Evolutionary conservation across 2,113 vertebrate genomes (phyloP).

Genomic region (Apistogramma diplotaenia): DNA sequence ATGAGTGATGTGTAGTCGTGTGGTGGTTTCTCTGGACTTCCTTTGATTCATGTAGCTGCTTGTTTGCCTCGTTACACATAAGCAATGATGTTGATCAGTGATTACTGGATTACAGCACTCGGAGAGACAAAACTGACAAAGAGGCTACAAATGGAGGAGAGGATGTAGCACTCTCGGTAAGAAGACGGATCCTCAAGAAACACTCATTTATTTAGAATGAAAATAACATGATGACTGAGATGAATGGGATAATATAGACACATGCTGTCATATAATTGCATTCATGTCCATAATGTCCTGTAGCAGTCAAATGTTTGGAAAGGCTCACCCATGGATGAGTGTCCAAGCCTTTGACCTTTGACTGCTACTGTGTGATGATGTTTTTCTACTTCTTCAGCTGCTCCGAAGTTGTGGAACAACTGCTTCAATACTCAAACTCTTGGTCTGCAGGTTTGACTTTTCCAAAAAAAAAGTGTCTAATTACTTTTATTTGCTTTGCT

Average conservation of each 20-base stretch:
- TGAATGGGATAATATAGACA: not conserved
- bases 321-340: too few relatives aligned
- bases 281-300: not conserved
- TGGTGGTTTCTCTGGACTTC: not conserved
- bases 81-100: constrained; percentile 25
- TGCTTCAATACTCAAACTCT: not conserved
- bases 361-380: not conserved
- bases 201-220: not conserved
- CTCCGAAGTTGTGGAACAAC: not conserved
- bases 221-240: accelerated
- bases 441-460: not conserved
- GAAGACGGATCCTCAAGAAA: constrained; percentile 2
- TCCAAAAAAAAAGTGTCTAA: not conserved
- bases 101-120: constrained; percentile 67
- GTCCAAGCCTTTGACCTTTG: too few relatives aligned
- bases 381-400: not conserved
- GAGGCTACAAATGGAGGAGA: constrained; percentile 18
- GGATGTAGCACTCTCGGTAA: constrained; percentile 50
- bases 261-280: not conserved
- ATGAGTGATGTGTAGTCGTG: not conserved
- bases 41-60: not conserved
- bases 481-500: not conserved
- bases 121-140: not conserved
- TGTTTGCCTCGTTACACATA: not conserved
- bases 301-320: too few relatives aligned